Evolutionary conservation across 2,113 vertebrate species (phyloP).

Genomic region (Gnathonemus longibarbis): DNA sequence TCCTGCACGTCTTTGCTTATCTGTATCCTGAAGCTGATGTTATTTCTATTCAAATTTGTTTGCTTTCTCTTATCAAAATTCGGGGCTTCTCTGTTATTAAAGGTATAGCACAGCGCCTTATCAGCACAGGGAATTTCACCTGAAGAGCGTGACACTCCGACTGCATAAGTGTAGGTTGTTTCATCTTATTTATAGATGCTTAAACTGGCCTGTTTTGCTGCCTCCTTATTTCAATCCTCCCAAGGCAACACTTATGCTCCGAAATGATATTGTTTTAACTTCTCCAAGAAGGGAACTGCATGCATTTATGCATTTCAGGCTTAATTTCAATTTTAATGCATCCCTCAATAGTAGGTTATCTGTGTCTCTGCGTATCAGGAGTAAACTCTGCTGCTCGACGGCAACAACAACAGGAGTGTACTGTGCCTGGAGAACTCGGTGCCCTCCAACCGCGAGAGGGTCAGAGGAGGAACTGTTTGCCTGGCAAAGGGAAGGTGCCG

Average conservation of each 20-base stretch:
- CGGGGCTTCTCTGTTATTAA: neutral
- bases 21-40: neutral
- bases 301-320: neutral
- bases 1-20: neutral
- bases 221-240: neutral
- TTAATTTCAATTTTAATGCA: neutral
- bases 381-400: neutral
- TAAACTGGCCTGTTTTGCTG: neutral
- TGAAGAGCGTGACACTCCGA: neutral
- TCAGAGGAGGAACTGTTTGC: neutral
- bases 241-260: neutral
- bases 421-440: neutral
- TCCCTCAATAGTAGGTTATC: neutral
- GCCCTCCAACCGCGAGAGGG: neutral
- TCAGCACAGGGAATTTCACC: neutral
- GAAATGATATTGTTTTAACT: neutral
- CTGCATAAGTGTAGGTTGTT: neutral
- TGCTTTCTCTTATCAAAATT: neutral
- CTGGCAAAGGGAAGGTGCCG: neutral
- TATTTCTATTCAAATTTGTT: slow-evolving; percentile 1
- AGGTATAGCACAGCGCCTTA: neutral
- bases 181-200: neutral
- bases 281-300: neutral
- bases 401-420: neutral
- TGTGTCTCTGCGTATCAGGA: neutral